phyloP scores from a whole-genome alignment of 2,113 vertebrate species.

The Sprattus sprattus region DNA sequence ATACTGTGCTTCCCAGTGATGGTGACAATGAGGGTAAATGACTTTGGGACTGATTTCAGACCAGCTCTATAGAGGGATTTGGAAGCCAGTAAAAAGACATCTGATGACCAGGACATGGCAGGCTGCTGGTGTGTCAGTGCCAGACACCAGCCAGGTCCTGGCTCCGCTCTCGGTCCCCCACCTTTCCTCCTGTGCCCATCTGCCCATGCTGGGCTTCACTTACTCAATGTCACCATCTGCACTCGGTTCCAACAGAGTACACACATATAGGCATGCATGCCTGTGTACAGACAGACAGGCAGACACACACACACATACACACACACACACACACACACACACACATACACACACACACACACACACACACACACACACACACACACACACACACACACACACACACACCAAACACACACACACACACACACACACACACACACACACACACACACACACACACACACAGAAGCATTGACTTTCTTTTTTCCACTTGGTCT shows the following conservation, averaged over 20 bases:
- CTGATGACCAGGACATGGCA: not conserved
- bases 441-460: not conserved
- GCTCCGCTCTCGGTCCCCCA: not conserved
- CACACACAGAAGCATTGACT: not conserved
- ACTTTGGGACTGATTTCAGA: not conserved
- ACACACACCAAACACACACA: too few species aligned
- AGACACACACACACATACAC: conserved; percentile 11
- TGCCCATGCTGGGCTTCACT: not conserved
- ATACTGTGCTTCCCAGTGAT: not conserved
- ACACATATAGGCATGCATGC: not conserved
- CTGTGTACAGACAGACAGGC: conserved; percentile 11
- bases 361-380: not conserved
- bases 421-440: not conserved
- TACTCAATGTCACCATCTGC: conserved; percentile 50
- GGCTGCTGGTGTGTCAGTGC: not conserved
- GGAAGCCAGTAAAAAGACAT: not conserved
- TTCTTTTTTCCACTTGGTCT: too few species aligned
- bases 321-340: conserved; percentile 9
- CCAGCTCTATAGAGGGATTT: not conserved
- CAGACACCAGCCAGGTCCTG: not conserved
- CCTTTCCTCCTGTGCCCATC: conserved; percentile 6
- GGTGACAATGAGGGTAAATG: not conserved
- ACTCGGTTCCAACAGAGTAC: conserved; percentile 5
- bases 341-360: not conserved
- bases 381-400: not conserved